Evolutionary conservation across 2,797 vertebrate genomes (phyloP).

Genomic region (Hoplostethus atlanticus): DNA sequence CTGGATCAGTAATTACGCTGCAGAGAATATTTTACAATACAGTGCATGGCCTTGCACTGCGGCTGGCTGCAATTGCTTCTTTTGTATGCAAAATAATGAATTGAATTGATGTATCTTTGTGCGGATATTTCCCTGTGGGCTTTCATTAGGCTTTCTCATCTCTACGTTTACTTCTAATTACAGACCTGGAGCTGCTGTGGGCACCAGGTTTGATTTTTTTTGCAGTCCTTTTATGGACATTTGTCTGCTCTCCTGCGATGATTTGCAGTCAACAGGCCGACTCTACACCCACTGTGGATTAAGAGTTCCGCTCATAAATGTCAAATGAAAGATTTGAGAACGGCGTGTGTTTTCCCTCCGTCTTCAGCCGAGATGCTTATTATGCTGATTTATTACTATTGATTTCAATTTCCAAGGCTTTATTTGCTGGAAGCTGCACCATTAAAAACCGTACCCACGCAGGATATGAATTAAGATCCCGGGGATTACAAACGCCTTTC

Average conservation of each 20-base stretch:
- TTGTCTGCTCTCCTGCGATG: conserved; percentile 31
- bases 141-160: conserved; percentile 58
- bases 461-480: conserved; percentile 71
- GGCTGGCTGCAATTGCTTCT: background rate
- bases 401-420: conserved; percentile 79
- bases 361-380: conserved; percentile 69
- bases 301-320: conserved; percentile 72
- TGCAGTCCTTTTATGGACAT: conserved; percentile 41
- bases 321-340: conserved; percentile 74
- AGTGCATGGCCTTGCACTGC: conserved; percentile 14
- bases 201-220: conserved; percentile 40
- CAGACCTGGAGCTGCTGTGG: conserved; percentile 37
- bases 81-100: conserved; percentile 28
- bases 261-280: conserved; percentile 50
- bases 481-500: conserved; percentile 69
- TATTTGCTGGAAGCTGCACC: conserved; percentile 68
- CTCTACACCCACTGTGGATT: conserved; percentile 62
- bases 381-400: conserved; percentile 79
- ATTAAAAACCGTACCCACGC: conserved; percentile 63
- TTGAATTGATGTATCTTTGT: conserved; percentile 35
- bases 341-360: conserved; percentile 42
- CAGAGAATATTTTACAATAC: background rate
- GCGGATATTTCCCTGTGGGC: conserved; percentile 31
- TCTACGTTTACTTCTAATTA: conserved; percentile 66
- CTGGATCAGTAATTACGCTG: background rate